A percentile compares a stretch with the other conserved stretches of the same genome.
Conservation (phyloP, 2,888 invertebrate genomes). For the Sabellastarte sp. region DNA sequence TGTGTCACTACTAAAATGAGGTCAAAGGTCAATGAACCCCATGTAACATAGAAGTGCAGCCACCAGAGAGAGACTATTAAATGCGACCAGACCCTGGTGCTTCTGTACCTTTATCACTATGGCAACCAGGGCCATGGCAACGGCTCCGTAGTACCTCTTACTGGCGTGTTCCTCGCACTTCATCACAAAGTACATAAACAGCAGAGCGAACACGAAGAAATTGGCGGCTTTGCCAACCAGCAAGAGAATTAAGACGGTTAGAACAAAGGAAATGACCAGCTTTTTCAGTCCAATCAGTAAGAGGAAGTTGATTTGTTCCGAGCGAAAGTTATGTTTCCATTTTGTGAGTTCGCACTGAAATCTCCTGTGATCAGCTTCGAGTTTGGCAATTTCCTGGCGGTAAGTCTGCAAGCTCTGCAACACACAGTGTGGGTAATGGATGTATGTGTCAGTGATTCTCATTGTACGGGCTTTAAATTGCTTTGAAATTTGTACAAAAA, state of each 20-base stretch:
- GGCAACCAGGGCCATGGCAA: background rate
- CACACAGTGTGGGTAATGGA: too few relatives aligned
- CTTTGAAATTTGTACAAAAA: too few relatives aligned
- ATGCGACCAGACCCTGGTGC: background rate
- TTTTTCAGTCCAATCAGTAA: conserved; percentile 10
- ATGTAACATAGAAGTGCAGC: background rate
- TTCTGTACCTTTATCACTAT: background rate
- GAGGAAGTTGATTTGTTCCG: conserved; percentile 22
- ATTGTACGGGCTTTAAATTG: too few relatives aligned
- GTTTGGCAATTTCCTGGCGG: background rate
- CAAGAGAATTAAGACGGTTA: background rate
- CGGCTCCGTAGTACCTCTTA: background rate
- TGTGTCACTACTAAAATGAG: too few relatives aligned
- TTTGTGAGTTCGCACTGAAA: conserved; percentile 16
- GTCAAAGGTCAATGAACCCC: background rate
- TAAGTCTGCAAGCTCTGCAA: background rate
- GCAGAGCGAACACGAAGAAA: background rate
- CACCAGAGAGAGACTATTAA: background rate
- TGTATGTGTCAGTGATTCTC: too few relatives aligned
- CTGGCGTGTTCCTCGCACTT: background rate
- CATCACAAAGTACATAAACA: background rate
- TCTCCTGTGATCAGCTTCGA: conserved; percentile 15
- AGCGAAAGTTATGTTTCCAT: conserved; percentile 18
- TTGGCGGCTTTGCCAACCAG: conserved; percentile 1
- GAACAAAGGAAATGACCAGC: background rate